phyloP scores from a whole-genome alignment of 2,888 invertebrate genomes.

The Dynastes tityus region DNA sequence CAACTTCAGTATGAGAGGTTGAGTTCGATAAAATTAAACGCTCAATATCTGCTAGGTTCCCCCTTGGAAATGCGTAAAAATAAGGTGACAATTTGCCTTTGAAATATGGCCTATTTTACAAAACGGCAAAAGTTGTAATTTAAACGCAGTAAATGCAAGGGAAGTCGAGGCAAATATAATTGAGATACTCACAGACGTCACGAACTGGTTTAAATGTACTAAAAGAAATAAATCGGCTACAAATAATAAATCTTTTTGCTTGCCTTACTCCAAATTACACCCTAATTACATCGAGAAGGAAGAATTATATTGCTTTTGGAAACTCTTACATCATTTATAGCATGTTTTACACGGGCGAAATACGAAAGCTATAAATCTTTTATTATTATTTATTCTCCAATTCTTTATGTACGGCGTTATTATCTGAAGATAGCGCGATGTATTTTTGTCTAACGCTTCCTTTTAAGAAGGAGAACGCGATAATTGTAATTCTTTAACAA shows the following conservation, averaged over 20 bases:
- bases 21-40: not conserved
- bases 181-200: slow-evolving; percentile 7
- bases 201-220: not conserved
- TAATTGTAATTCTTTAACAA: no score
- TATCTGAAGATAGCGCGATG: no score
- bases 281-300: slow-evolving; percentile 4
- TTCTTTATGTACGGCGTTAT: no score
- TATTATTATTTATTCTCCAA: no score
- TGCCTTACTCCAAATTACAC: not conserved
- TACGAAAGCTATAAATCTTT: no score
- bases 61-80: not conserved
- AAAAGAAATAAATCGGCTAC: slow-evolving; percentile 5
- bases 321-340: slow-evolving; percentile 3
- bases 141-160: slow-evolving; percentile 4
- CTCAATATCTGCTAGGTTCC: no score
- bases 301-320: slow-evolving; percentile 9
- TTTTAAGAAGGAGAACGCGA: no score
- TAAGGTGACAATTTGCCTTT: not conserved
- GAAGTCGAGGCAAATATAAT: not conserved
- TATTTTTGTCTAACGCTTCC: no score
- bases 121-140: not conserved
- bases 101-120: not conserved
- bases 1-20: not conserved
- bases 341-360: no score
- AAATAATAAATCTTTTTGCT: slow-evolving; percentile 12